phyloP scores from a whole-genome alignment of 2,888 invertebrate species.

The Alentia gelatinosa region DNA sequence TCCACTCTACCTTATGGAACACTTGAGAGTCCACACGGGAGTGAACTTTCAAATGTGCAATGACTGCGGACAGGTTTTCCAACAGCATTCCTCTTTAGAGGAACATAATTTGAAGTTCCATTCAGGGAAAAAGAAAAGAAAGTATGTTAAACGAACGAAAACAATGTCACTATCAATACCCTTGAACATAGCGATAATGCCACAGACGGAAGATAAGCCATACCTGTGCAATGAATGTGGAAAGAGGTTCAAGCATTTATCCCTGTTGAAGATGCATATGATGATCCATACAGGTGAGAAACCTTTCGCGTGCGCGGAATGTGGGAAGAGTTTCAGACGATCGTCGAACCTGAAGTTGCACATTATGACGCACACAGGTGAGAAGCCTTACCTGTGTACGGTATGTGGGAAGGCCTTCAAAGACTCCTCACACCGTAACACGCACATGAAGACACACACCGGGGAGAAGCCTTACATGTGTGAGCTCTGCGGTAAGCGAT shows the following conservation, averaged over 20 bases:
- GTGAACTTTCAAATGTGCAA: not conserved
- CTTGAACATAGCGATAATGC: too few relatives aligned
- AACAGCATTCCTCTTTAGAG: not conserved
- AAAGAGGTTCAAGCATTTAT: not conserved
- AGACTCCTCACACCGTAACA: too few relatives aligned
- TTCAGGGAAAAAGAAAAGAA: too few relatives aligned
- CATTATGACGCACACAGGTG: not conserved
- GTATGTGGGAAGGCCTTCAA: not conserved
- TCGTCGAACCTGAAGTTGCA: not conserved
- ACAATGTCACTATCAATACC: too few relatives aligned
- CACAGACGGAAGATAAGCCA: too few relatives aligned
- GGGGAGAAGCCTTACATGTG: too few relatives aligned
- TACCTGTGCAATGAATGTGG: not conserved
- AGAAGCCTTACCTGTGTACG: not conserved
- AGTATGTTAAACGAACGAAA: too few relatives aligned
- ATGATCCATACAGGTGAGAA: not conserved
- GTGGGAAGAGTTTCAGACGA: not conserved
- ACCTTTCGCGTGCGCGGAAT: not conserved
- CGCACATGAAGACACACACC: too few relatives aligned
- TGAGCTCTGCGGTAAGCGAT: too few relatives aligned
- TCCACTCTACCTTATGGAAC: not conserved
- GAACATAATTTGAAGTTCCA: not conserved
- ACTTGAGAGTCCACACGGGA: not conserved
- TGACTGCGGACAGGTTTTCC: not conserved
- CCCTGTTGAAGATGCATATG: not conserved